These are phyloP conservation scores for Protodeltote pygarga DNA, from an alignment of 2,888 invertebrate genomes.

Conservation along the genomic window DNA sequence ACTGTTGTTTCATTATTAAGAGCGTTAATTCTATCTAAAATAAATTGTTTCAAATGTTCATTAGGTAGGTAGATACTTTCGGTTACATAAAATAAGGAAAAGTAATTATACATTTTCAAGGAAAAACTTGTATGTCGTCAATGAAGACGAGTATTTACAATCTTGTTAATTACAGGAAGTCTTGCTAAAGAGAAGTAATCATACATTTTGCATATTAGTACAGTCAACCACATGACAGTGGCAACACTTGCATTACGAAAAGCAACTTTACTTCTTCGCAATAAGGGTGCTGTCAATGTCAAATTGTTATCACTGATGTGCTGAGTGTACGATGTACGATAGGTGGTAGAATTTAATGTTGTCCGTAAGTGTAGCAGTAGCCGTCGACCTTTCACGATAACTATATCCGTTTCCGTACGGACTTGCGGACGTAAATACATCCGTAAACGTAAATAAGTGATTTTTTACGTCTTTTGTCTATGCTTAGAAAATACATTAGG, in stretches of 20 bases:
- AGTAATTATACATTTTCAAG: conserved; percentile 10
- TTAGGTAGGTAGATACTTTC: too few relatives aligned
- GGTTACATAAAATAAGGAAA: conserved; percentile 6
- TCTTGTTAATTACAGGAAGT: conserved; percentile 31
- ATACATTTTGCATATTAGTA: conserved; percentile 25
- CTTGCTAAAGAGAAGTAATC: conserved; percentile 5
- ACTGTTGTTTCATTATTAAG: too few relatives aligned
- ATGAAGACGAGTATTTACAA: conserved; percentile 20
- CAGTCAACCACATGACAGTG: too few relatives aligned
- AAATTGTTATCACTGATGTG: too few relatives aligned
- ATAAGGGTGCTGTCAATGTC: too few relatives aligned
- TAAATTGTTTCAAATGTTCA: too few relatives aligned
- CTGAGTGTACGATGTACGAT: too few relatives aligned
- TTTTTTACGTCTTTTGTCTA: conserved; percentile 2
- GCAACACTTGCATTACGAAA: too few relatives aligned
- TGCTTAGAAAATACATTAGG: not conserved
- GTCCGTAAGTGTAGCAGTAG: conserved; percentile 45
- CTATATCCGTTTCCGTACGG: conserved; percentile 58
- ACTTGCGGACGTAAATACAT: conserved; percentile 42
- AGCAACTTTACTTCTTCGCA: too few relatives aligned
- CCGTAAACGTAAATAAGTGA: conserved; percentile 17
- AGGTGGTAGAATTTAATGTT: conserved; percentile 24
- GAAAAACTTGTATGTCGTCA: not conserved
- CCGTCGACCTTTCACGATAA: conserved; percentile 52
- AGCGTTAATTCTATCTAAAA: too few relatives aligned